Evolutionary conservation across 1,140 invertebrate species (phyloP), one percentile per base, ranked within the genome.

Genomic region (Cydia amplana): DNA sequence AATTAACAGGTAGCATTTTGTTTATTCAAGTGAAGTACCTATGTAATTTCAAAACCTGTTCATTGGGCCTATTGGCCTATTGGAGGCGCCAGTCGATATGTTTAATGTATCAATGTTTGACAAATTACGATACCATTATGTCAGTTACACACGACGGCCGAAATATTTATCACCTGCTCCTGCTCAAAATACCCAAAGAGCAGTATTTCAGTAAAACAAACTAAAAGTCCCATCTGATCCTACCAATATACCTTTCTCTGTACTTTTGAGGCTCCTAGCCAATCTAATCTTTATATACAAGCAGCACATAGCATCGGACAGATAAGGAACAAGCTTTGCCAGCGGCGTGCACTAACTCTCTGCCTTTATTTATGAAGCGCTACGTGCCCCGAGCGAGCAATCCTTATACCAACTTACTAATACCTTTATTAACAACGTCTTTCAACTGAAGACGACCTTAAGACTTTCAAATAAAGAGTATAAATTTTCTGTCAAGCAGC

Each of bases 311-410:
- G 77, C 82, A 79, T 74, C 70, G 65, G 81, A 79, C 82, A 87
- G 89, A 91, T 91, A 91, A 91, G 88, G 82, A 87, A 88, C 88
- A 84, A 78, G 88, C 82, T 80, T 77, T 78, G 87, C 83, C 84
- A 83, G 84, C 82, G 85, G 82, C 85, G 78, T 73, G 81, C 80
- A 88, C 86, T 91, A 91, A 91, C 85, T 91, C 88, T 90, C 79
- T 78, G 80, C 75, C 78, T 83, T 90, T 91, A 91, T 92, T 92
- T 91, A 92, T 87, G 84, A 88, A 82, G 82, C 81, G 88, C 87
- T 90, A 87, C 87, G 84, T 85, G 86, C 86, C 79, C 80, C 80
- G 80, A 90, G 87, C 90, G 78, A 81, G 82, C 83, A 82, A 85
- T 85, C 84, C 78, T 79, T 82, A 72, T 65, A 82, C 83, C 77